phyloP scores from a whole-genome alignment of 2,113 vertebrate genomes.

The Mesitornis unicolor region DNA sequence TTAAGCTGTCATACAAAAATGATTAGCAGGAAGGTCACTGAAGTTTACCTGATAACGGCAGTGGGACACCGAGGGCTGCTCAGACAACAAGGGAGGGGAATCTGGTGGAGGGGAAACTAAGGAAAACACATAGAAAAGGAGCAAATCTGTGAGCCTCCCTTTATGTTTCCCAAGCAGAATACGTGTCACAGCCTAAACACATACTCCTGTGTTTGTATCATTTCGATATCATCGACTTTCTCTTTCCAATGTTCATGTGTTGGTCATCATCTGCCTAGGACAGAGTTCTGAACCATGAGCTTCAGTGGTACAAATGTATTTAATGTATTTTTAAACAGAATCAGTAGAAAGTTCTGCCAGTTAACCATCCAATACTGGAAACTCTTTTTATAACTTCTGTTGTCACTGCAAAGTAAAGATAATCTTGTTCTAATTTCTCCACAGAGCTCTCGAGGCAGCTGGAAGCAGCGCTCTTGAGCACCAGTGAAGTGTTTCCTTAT shows the following conservation, averaged over 20 bases:
- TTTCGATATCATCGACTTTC: not conserved
- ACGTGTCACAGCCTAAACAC: not conserved
- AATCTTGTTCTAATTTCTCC: not conserved
- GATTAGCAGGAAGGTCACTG: not conserved
- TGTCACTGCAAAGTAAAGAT: not conserved
- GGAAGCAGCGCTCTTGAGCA: not conserved
- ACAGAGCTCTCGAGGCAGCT: not conserved
- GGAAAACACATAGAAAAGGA: not conserved
- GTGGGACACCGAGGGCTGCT: not conserved
- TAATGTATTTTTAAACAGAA: not conserved
- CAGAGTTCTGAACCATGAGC: not conserved
- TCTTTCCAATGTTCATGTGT: not conserved
- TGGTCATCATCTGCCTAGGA: not conserved
- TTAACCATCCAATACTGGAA: not conserved
- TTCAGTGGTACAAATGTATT: not conserved
- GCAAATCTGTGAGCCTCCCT: not conserved
- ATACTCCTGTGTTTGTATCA: not conserved
- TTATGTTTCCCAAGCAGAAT: not conserved
- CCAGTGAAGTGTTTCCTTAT: not conserved
- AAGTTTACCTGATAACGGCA: not conserved
- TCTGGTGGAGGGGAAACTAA: not conserved
- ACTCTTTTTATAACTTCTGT: not conserved
- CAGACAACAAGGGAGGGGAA: not conserved
- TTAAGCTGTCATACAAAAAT: not conserved
- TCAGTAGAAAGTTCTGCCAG: not conserved